Evolutionary conservation across 2,797 vertebrate species (phyloP), one percentile per base, ranked within the genome.

Genomic region (Cynodonichthys magdalenae): DNA sequence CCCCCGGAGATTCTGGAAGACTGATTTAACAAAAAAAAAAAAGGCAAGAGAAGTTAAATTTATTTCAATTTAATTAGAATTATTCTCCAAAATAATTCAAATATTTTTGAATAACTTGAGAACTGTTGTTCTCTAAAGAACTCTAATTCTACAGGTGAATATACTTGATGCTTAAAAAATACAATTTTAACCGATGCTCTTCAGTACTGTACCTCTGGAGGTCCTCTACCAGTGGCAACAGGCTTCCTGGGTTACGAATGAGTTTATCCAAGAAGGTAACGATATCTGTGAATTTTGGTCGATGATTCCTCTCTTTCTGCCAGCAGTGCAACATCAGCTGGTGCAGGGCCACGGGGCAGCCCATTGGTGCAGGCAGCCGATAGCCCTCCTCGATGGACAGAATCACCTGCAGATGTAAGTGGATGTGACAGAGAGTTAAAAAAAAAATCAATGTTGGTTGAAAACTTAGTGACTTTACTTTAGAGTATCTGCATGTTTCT

Each of bases 271-370:
- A 90, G 89, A 96, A 98, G 87, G 88, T 93, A 82, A 99, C 97
- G 8, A 99, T 95, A 71, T 98, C 96, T 19, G 91, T 94, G 81
- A 98, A 99, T 85, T 97, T 99, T 36, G 97, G 97, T 70, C 97
- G 94, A 84, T 96, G 96, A 81, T 90, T 98, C 84, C 97, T 95
- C 87, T 96, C 97, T 87, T 97, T 99, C 89, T 98, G 96, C 97
- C 97, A 99, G 88, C 97, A 98, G 84, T 97, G 97, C 70, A 99
- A 93, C 97, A 99, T 99, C 49, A 99, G 91, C 2, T 99, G 97
- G 81, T 99, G 97, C 64, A 99, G 94, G 46, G 96, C 96, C 28
- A 96, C 94, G 1, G 97, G 95, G 79, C 97, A 99, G 74, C 97
- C 97, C 97, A 99, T 97, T 1, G 97, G 97, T 41, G 97, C 96